Evolutionary conservation across 2,888 invertebrate species (phyloP).

Genomic region (Helicoverpa assulta): DNA sequence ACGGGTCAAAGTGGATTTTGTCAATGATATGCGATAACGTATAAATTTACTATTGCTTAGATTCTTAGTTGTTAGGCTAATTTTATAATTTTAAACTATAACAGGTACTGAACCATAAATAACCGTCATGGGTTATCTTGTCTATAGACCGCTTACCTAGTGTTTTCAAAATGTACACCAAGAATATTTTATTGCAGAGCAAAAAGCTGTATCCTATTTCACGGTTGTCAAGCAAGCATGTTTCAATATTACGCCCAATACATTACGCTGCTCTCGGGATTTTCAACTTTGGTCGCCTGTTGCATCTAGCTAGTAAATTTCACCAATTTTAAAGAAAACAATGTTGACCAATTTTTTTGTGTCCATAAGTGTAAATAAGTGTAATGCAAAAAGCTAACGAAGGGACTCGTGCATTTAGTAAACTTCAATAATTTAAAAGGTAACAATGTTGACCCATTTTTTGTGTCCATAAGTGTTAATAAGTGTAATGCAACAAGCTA

Average conservation of each 20-base stretch:
- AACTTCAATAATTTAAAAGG: not conserved
- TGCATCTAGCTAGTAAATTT: not conserved
- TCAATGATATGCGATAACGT: conserved; percentile 33
- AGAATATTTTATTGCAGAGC: not conserved
- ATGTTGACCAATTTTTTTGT: not conserved
- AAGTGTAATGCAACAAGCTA: too few species aligned
- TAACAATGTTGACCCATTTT: not conserved
- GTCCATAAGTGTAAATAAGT: not conserved
- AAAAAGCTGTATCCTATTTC: not conserved
- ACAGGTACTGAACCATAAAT: too few species aligned
- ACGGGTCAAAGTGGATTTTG: conserved; percentile 46
- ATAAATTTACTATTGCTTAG: conserved; percentile 8
- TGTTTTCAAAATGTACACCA: too few species aligned
- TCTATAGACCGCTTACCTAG: too few species aligned
- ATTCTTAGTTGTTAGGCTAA: not conserved
- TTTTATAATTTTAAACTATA: too few species aligned
- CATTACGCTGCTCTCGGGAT: not conserved
- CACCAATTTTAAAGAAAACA: not conserved
- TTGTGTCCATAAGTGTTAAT: not conserved
- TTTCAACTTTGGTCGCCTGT: not conserved
- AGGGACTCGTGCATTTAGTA: not conserved
- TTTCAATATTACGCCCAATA: not conserved
- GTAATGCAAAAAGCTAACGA: too few species aligned
- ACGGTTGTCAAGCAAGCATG: not conserved
- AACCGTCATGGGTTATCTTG: too few species aligned